Base-by-base conservation (phyloP, 2,113 vertebrate genomes). In the Callithrix jacchus region DNA sequence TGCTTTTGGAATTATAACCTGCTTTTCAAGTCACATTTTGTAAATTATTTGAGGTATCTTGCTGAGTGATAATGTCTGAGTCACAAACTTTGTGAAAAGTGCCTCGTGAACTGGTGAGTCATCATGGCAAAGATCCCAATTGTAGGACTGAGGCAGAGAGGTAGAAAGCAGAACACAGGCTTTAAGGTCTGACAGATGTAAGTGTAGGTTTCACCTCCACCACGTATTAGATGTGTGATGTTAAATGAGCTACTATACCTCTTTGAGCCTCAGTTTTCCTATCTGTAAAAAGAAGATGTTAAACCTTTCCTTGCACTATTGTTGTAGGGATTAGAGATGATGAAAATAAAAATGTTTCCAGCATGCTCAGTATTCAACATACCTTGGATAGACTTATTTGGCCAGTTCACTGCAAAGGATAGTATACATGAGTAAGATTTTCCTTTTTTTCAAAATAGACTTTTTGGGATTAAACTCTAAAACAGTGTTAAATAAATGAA, bases 401-500 rank as follows among this genome's bases (percentile, higher is more conserved):
- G 58, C 16, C 16, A 68, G 8, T n/a, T 83, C 12, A 37, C n/a
- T 64, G 12, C 23, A 74, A n/a, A n/a, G n/a, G n/a, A 23, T 23
- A 54, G 17, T 82, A 91, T 87, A 54, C 3, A 30, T 17, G 32
- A 76, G 37, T 89, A 13, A 89, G 40, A 87, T 61, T 14, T 79
- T 66, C 13, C 27, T 58, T 25, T 61, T 64, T 93, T 77, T 56
- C 18, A 74, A 71, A 95, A 12, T 49, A 77, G 79, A 17, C 17
- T 56, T 88, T 94, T n/a, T 14, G 30, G 11, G 52, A 87, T 64
- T 92, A 49, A 83, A 81, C 45, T 87, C 27, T 58, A 40, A 12
- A 89, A 14, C 58, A 77, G 82, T 61, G 49, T 92, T 93, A 81
- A 87, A 88, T 49, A 76, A 87, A 87, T 80, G 64, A 97, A 84